phyloP scores from a whole-genome alignment of 2,113 vertebrate species.

The Chaetodon trifascialis region DNA sequence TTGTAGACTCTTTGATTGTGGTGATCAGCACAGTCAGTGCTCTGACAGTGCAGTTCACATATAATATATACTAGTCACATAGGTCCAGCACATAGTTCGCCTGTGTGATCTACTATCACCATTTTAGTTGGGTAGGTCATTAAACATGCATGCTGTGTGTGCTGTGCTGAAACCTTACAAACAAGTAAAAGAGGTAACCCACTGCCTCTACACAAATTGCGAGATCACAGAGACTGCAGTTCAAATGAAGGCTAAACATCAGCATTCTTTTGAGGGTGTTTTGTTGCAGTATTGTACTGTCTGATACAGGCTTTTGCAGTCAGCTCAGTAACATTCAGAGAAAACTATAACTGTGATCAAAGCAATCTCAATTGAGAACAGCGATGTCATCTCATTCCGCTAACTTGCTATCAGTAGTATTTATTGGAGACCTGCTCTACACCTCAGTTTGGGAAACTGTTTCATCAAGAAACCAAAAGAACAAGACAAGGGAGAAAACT shows the following conservation, averaged over 20 bases:
- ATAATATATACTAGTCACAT: no score
- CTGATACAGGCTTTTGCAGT: not conserved
- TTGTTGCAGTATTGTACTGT: slow-evolving; percentile 1
- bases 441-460: no score
- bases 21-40: no score
- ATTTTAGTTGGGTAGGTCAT: no score
- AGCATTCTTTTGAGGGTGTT: slow-evolving; percentile 18
- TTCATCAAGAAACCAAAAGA: no score
- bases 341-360: slow-evolving; percentile 12
- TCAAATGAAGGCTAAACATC: slow-evolving; percentile 22
- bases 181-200: slow-evolving; percentile 20
- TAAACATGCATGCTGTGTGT: slow-evolving; percentile 40
- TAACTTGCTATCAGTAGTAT: not conserved
- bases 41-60: no score
- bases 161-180: slow-evolving; percentile 15
- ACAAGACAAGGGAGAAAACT: no score
- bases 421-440: not conserved
- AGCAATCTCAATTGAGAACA: not conserved
- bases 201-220: not conserved
- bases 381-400: slow-evolving; percentile 2
- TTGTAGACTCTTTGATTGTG: no score
- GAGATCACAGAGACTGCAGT: slow-evolving; percentile 23
- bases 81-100: no score
- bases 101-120: no score
- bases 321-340: not conserved